Evolutionary conservation across 2,888 invertebrate species (phyloP), one percentile per base, ranked within the genome.

Genomic region (Nomada ruficornis): DNA sequence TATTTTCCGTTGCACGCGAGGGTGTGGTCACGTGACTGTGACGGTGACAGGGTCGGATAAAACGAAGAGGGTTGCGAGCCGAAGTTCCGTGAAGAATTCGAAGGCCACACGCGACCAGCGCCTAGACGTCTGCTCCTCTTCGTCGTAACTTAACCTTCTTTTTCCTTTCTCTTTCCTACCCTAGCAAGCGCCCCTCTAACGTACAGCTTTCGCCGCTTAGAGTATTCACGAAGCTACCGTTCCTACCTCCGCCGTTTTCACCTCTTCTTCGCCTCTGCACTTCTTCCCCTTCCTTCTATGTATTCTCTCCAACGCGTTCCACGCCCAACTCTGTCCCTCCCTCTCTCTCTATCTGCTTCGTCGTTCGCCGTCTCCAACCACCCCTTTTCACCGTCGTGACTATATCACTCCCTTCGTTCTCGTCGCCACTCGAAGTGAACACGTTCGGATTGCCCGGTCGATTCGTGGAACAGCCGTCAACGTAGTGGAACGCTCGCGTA

Each of bases 1-100:
- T 71, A 54, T 83, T 70, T 65, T 70, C 63, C 70, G 69, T 74
- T 44, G 42, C 78, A 76, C 83, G 74, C 65, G 70, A 84, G 84
- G 86, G 84, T 77, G 84, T 75, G 84, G 75, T 86, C 80, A 86
- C 86, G 86, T 86, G 86, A 86, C 54, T 63, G 71, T 57, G 77
- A 84, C 79, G 64, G 80, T 65, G 85, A 86, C 83, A 68, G 64
- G 70, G 64, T 20, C 18, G 63, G 50, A 75, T 75, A 69, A 72
- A 75, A 69, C 60, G 77, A 71, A 78, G 76, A 73, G 83, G 74
- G 77, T 69, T 64, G 81, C 64, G 55, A 76, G 74, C 52, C 36
- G 52, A 72, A 84, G 73, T 80, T 84, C 70, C 67, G 62, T 78
- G 84, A 86, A 84, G 82, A 74, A 84, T 86, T 86, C 69, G 82